Base-by-base conservation (phyloP, 2,888 invertebrate genomes). In the Noctuana brunneofusca region DNA sequence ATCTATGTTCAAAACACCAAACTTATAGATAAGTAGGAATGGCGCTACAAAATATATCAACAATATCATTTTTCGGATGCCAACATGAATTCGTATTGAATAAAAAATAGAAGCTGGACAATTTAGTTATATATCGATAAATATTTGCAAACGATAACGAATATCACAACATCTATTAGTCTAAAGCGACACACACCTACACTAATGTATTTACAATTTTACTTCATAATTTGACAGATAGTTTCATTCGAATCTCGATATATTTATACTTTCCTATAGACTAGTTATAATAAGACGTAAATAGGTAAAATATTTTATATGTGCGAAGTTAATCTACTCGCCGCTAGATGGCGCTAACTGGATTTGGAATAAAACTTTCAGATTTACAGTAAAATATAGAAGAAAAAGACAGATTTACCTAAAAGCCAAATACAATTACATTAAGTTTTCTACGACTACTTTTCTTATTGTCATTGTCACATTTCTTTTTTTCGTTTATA, bases 391-490 rank as follows among this genome's bases (percentile, higher is more conserved):
- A 38, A 38, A 5, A 38, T 14, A 14, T 49, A 49, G n/a, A 30
- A 50, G n/a, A 50, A 30, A 3, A 11, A 18, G 35, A 38, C 12
- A 58, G 1, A 24, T n/a, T 11, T 30, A n/a, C 16, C 32, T 48
- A 57, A 20, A 56, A 30, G 56, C 30, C 48, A 30, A 48, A 43
- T 43, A 43, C 18, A 32, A 32, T 48, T 43, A 32, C 3, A 11
- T 32, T 43, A 53, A 60, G n/a, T 38, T 43, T 43, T 54, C 18
- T 60, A 60, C 16, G 12, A 66, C 79, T 85, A 86, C 68, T 62
- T 59, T 70, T 80, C 73, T 72, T 89, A 89, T 89, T 89, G 89
- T 89, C 89, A 82, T 87, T 69, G 88, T 87, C 89, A 88, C 89
- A 70, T 78, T 71, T 68, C 68, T 71, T 73, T 66, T 66, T 74